Base-by-base conservation (phyloP, 2,113 vertebrate genomes). In the Triplophysa rosa region DNA sequence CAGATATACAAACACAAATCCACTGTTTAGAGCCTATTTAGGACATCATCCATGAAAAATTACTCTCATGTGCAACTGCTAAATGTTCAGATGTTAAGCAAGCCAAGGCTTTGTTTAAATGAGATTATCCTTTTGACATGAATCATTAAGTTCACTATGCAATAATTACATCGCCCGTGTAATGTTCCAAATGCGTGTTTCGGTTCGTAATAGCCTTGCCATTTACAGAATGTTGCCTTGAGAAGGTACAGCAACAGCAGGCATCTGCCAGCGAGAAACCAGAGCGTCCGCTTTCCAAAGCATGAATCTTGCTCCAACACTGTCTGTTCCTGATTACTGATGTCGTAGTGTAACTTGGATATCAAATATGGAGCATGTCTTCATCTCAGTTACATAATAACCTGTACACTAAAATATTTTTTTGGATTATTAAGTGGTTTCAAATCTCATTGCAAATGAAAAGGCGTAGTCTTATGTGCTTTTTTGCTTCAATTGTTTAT, bases 131-230 rank as follows among this genome's bases (percentile, higher is more conserved):
- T 83, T 84, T 84, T 66, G 81, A 87, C 89, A 89, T 90, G 86
- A 91, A 82, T 90, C 87, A 90, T 88, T 89, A 89, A 72, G 49
- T 84, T 88, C 86, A 82, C 85, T 84, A 88, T 90, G 87, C 88
- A 89, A 89, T 91, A 90, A 91, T 91, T 89, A 87, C 88, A 82
- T 85, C 83, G 80, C 91, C 78, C 86, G 87, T 85, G 82, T 88
- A 90, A 89, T 87, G 84, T 88, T 89, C 87, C 85, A 85, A 89
- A 88, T 84, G 90, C 86, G 80, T 87, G 87, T 88, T 90, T 91
- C 91, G 87, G 90, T 85, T 90, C 87, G 90, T 88, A 87, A 90
- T 85, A 85, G 84, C 83, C 81, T 78, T 84, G 89, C 87, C 77
- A 84, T 70, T 86, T 86, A 86, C 89, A 89, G 84, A 87, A 87